A percentile compares a stretch with the other conserved stretches of the same genome.
Conservation (phyloP, 2,797 vertebrate genomes). For the Mormyrus proboscirostris region DNA sequence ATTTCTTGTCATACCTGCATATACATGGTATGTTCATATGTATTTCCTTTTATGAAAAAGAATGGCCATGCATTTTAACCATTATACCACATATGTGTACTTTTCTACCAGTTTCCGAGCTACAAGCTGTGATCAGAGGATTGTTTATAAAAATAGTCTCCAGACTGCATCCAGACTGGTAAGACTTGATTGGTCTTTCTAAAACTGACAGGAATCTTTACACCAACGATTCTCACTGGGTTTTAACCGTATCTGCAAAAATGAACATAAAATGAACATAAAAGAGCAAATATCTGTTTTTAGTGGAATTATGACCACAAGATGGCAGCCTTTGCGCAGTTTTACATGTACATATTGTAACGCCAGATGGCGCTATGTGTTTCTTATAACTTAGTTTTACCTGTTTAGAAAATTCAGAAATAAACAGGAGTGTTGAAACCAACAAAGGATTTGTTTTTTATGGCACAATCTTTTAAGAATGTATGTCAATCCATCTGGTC, state of each 20-base stretch:
- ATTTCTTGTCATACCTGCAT: background rate
- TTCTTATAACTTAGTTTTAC: background rate
- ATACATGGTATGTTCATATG: background rate
- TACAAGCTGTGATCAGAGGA: background rate
- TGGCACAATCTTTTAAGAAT: background rate
- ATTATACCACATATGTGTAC: background rate
- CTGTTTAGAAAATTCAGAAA: background rate
- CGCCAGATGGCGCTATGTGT: background rate
- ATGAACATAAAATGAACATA: background rate
- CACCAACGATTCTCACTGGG: background rate
- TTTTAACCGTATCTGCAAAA: background rate
- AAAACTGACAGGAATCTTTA: background rate
- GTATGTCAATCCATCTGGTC: background rate
- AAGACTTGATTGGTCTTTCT: background rate
- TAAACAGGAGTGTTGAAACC: background rate
- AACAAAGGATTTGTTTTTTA: background rate
- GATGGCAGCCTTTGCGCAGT: constrained; percentile 21
- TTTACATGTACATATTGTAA: background rate
- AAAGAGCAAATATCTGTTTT: background rate
- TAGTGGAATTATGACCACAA: constrained; percentile 15
- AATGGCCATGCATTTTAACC: background rate
- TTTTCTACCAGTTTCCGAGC: background rate
- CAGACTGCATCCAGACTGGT: background rate
- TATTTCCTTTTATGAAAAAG: background rate
- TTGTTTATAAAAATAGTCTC: background rate